A percentile compares a stretch with the other conserved stretches of the same genome.
phyloP scores from a whole-genome alignment of 2,113 vertebrate species.

The Zeus faber region DNA sequence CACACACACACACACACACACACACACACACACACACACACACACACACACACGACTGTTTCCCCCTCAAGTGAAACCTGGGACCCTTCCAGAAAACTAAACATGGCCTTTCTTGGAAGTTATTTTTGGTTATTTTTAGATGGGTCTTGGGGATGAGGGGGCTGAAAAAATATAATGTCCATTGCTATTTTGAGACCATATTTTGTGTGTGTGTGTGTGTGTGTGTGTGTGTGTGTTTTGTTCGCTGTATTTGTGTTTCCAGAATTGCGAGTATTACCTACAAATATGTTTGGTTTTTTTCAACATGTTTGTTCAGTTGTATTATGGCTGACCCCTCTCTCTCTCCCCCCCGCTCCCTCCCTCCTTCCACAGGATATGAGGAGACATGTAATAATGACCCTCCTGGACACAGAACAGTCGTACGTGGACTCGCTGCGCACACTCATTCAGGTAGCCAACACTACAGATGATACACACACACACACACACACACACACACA shows the following conservation, averaged over 20 bases:
- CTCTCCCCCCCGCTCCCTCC: no score
- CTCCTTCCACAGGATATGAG: constrained; percentile 95
- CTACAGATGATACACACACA: neutral
- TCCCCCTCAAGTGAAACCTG: constrained; percentile 41
- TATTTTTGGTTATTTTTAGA: constrained; percentile 47
- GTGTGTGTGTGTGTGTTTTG: neutral
- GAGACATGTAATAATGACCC: constrained; percentile 97
- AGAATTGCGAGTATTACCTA: neutral
- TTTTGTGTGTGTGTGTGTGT: neutral
- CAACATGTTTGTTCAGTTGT: neutral
- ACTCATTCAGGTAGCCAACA: constrained; percentile 87
- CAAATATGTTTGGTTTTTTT: no score
- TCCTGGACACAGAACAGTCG: constrained; percentile 95
- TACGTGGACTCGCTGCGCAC: constrained; percentile 96
- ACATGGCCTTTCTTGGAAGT: constrained; percentile 58
- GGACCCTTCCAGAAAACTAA: constrained; percentile 49
- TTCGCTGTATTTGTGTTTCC: neutral
- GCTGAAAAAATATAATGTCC: no score
- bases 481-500: neutral
- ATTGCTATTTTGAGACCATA: no score
- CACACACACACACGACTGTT: neutral
- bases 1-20: neutral
- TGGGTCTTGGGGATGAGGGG: no score
- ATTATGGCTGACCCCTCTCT: neutral
- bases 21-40: neutral